Conservation (phyloP, 2,797 vertebrate species). For the Xenopus petersii region DNA sequence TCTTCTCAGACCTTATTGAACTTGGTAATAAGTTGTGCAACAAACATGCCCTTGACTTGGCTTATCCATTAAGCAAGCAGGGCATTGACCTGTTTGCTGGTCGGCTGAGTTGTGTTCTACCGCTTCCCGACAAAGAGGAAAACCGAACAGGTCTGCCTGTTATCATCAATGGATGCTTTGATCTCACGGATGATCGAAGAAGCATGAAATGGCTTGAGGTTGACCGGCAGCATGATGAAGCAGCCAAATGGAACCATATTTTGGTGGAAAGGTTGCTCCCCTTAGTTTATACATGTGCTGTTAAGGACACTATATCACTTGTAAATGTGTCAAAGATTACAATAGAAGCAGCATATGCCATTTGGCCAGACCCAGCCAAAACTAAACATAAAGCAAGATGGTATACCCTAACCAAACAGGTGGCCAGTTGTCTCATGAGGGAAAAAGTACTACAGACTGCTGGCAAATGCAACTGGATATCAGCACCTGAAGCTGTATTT, state of each 20-base stretch:
- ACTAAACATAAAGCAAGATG: slow-evolving; percentile 64
- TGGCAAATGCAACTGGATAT: slow-evolving; percentile 56
- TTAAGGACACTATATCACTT: slow-evolving; percentile 61
- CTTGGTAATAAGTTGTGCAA: slow-evolving; percentile 69
- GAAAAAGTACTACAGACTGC: slow-evolving; percentile 66
- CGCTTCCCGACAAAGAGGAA: slow-evolving; percentile 79
- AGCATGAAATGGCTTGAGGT: slow-evolving; percentile 80
- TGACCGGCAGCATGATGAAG: slow-evolving; percentile 70
- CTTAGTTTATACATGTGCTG: slow-evolving; percentile 63
- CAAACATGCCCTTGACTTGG: slow-evolving; percentile 73
- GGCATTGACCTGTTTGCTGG: slow-evolving; percentile 54
- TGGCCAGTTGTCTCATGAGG: slow-evolving; percentile 62
- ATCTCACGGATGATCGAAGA: slow-evolving; percentile 80
- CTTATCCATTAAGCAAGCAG: slow-evolving; percentile 60
- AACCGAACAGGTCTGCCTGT: slow-evolving; percentile 74
- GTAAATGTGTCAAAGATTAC: slow-evolving; percentile 53
- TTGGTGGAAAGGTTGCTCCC: slow-evolving; percentile 74
- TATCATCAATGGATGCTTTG: slow-evolving; percentile 76
- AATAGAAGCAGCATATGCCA: slow-evolving; percentile 57
- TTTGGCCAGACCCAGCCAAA: slow-evolving; percentile 71
- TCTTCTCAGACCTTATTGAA: slow-evolving; percentile 55
- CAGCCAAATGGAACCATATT: slow-evolving; percentile 77
- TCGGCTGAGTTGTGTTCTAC: slow-evolving; percentile 78
- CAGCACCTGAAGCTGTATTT: slow-evolving; percentile 65
- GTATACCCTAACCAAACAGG: slow-evolving; percentile 57